Base-by-base conservation (phyloP, 1,140 invertebrate genomes). In the Agrilus planipennis region DNA sequence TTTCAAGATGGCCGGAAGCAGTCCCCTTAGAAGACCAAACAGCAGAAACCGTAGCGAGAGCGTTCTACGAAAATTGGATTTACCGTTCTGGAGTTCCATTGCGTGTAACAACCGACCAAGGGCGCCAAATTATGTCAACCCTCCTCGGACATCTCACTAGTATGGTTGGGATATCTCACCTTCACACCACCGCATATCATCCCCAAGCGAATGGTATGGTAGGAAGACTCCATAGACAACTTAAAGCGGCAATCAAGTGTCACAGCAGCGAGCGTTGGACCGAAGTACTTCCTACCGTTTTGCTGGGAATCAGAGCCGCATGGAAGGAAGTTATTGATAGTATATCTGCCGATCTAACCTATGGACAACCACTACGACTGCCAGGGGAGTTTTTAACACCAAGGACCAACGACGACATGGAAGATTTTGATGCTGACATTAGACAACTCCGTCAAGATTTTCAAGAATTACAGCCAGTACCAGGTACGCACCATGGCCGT, bases 181-280 rank as follows among this genome's bases (percentile, higher is more conserved):
- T 41, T 0, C 39, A 47, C 12, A 66, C 60, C 0, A 62, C 63
- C 0, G 43, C 60, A 4, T 65, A 60, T 34, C 56, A 60, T 37
- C 57, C 58, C 1, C n/a, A n/a, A n/a, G n/a, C n/a, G 1, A 65
- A 63, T 39, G 60, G 60, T 7, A 39, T 47, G 14, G 34, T 59
- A 0, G 61, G 64, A 38, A 25, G 59, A 25, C 57, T 46, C 34
- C 65, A 72, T 47, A 41, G 61, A 3, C 37, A 51, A 21, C 40
- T 71, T 4, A 68, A 71, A 45, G 34, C 52, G 12, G 47, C 65
- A 2, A 27, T 66, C 6, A 58, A 27, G 39, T 45, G 36, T 15
- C 41, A 57, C 28, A 19, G 38, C 2, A 49, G 31, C 1, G 32
- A 23, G n/a, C 18, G 40, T 4, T 69, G 65, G 62, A 42, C 47